Base-by-base conservation (phyloP, 2,888 invertebrate genomes). In the Ormyrus rosae region DNA sequence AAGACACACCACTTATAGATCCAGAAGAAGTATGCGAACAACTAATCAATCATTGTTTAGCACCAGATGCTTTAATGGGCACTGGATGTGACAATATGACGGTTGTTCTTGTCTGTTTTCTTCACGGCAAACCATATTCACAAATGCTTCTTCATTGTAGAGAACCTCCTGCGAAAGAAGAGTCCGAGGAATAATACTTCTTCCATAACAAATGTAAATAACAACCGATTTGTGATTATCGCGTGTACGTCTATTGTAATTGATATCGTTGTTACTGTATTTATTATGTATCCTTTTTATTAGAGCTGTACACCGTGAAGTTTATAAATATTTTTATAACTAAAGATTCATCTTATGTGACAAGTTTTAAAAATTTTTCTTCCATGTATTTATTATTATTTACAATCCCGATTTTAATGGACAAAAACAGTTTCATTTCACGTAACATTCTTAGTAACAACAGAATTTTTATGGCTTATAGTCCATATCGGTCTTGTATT, bases 31-130 rank as follows among this genome's bases (percentile, higher is more conserved):
- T 99, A 80, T 99, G 99, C 91, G 99, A 99, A 91, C 96, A 97
- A 84, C 92, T 99, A 81, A 97, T 99, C 95, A 96, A 95, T 86
- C 94, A 96, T 83, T 99, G 99, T 91, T 93, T 99, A 75, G 98
- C 99, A 1, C 99, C 99, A 4, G 99, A 99, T 92, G 97, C 97
- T 87, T 96, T 97, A 87, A 98, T 99, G 94, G 99, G 99, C 1
- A 93, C 99, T 63, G 99, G 99, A 85, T 98, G 99, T 91, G 99
- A 99, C 92, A 99, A 99, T 92, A 99, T 99, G 99, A 99, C 99
- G 45, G 98, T 98, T 5, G 94, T 98, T 55, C 92, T 99, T 58
- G 94, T 98, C 77, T 96, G 96, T 88, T 94, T 98, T 82, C 90
- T 95, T 56, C 93, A 93, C 76, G 93, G 92, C 13, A 92, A 92